A percentile compares a stretch with the other conserved stretches of the same genome.
phyloP scores from a whole-genome alignment of 2,797 vertebrate species.

The Cryptoprocta ferox region DNA sequence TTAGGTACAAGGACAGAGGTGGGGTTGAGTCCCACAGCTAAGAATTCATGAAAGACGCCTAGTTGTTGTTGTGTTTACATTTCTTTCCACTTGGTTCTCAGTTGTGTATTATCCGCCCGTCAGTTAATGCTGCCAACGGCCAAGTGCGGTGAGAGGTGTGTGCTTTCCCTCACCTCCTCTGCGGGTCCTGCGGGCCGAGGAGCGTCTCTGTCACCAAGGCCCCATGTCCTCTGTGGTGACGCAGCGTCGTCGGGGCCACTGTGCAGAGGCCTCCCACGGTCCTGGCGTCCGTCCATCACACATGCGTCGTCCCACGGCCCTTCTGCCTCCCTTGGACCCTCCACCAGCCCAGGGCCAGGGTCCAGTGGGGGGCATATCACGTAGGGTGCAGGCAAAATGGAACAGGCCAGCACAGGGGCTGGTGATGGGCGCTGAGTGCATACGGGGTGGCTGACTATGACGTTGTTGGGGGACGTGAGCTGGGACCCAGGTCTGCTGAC shows the following conservation, averaged over 20 bases:
- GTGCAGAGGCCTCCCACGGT: background rate
- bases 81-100: background rate
- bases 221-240: background rate
- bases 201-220: background rate
- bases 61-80: background rate
- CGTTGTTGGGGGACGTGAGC: fast-evolving
- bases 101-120: background rate
- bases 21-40: no score
- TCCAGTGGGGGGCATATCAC: no score
- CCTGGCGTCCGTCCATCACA: background rate
- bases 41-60: background rate
- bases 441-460: fast-evolving
- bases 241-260: no score
- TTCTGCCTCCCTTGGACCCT: background rate
- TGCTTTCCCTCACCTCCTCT: background rate
- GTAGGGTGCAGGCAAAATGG: fast-evolving
- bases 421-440: background rate
- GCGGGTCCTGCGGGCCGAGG: fast-evolving
- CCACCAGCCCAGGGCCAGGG: no score
- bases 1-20: background rate
- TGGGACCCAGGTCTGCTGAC: background rate
- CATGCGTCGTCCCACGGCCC: fast-evolving
- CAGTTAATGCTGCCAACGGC: background rate
- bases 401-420: background rate
- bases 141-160: background rate